A percentile compares a stretch with the other conserved stretches of the same genome.
These are phyloP conservation scores for Lindbergichthys nudifrons DNA, from an alignment of 2,797 vertebrate species.

Conservation along the genomic window DNA sequence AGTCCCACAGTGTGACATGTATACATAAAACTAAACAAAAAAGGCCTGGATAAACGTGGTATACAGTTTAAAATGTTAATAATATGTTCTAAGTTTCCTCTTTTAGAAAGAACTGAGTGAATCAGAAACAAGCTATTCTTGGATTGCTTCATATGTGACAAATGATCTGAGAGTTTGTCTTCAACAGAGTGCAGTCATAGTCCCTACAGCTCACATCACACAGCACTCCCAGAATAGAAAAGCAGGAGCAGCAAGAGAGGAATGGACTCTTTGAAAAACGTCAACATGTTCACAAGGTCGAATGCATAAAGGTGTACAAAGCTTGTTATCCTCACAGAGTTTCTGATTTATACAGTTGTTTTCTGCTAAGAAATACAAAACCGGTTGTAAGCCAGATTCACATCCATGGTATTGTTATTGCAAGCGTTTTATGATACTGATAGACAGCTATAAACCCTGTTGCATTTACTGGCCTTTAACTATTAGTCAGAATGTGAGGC, in stretches of 20 bases:
- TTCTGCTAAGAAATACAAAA: slow-evolving; percentile 8
- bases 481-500: background rate
- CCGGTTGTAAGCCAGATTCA: slow-evolving; percentile 11
- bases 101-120: slow-evolving; percentile 19
- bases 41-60: too few species aligned
- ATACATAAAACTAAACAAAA: too few species aligned
- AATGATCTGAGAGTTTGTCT: slow-evolving; percentile 57
- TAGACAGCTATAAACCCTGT: background rate
- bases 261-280: slow-evolving; percentile 36
- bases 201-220: slow-evolving; percentile 44
- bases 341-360: slow-evolving; percentile 14
- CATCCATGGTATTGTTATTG: background rate
- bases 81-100: slow-evolving; percentile 24
- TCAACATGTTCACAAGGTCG: slow-evolving; percentile 53
- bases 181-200: slow-evolving; percentile 36
- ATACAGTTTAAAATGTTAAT: too few species aligned
- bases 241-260: slow-evolving; percentile 33
- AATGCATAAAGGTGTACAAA: slow-evolving; percentile 29
- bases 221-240: slow-evolving; percentile 67
- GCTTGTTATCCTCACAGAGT: slow-evolving; percentile 8
- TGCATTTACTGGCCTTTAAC: background rate
- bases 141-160: slow-evolving; percentile 49
- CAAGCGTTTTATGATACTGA: background rate
- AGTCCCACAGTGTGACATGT: too few species aligned
- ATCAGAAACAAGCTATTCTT: slow-evolving; percentile 8